phyloP scores from a whole-genome alignment of 2,797 vertebrate genomes.

The Apogon talboti region DNA sequence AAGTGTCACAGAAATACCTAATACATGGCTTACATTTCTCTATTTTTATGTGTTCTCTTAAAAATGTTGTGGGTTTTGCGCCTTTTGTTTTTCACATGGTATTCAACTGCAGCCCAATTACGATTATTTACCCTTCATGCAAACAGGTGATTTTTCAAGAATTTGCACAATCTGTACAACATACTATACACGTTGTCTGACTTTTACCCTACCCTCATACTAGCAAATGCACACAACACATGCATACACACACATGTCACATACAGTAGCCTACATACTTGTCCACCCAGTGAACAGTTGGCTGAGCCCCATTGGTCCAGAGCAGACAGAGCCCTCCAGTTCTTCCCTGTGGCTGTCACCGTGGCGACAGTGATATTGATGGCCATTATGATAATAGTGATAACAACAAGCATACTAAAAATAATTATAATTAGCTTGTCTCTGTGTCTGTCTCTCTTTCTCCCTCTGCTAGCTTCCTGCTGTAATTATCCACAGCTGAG shows the following conservation, averaged over 20 bases:
- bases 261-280: conserved; percentile 43
- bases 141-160: conserved; percentile 12
- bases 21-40: not conserved
- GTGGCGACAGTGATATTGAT: conserved; percentile 85
- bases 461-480: conserved; percentile 76
- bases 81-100: not conserved
- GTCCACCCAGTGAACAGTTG: conserved; percentile 68
- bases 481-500: conserved; percentile 88
- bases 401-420: conserved; percentile 87
- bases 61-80: not conserved
- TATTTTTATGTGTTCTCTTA: not conserved
- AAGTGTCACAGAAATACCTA: not conserved
- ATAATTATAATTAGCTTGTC: conserved; percentile 88
- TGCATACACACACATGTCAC: conserved; percentile 25
- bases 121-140: conserved; percentile 4
- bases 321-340: conserved; percentile 68
- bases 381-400: conserved; percentile 87
- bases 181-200: conserved; percentile 9
- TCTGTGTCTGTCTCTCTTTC: conserved; percentile 73
- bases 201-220: conserved; percentile 7
- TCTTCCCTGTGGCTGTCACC: conserved; percentile 77
- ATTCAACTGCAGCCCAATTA: not conserved
- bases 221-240: conserved; percentile 8
- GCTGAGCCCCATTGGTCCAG: conserved; percentile 77
- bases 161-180: conserved; percentile 8